phyloP scores from a whole-genome alignment of 2,797 vertebrate species.

The Otus scops region DNA sequence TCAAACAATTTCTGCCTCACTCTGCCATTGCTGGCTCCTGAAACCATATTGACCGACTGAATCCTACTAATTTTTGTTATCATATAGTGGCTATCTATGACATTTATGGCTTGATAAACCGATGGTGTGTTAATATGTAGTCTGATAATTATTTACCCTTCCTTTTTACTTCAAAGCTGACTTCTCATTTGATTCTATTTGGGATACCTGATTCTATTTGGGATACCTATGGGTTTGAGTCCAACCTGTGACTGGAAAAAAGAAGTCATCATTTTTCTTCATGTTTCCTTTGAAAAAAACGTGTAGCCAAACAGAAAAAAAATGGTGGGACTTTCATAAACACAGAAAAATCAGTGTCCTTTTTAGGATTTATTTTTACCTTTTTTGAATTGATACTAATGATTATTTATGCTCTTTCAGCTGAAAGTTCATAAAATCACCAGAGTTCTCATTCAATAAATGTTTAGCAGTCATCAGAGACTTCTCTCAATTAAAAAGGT shows the following conservation, averaged over 20 bases:
- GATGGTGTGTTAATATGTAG: not conserved
- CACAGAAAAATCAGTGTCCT: not conserved
- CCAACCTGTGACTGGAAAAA: not conserved
- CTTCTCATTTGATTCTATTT: not conserved
- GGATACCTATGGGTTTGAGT: not conserved
- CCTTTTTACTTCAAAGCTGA: not conserved
- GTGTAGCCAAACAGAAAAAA: not conserved
- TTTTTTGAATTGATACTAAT: not conserved
- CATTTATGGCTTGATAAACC: not conserved
- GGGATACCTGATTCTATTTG: not conserved
- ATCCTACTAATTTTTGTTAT: not conserved
- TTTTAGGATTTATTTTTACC: not conserved
- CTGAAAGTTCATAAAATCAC: slow-evolving; percentile 23
- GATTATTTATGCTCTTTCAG: slow-evolving; percentile 31
- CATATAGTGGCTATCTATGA: not conserved
- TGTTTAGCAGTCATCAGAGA: slow-evolving; percentile 18
- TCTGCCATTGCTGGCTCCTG: not conserved
- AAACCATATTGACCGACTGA: not conserved
- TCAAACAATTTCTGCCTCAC: not conserved
- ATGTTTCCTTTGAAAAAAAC: not conserved
- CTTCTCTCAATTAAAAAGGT: slow-evolving; percentile 23
- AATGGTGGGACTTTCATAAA: not conserved
- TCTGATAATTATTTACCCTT: not conserved
- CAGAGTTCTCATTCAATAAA: slow-evolving; percentile 37
- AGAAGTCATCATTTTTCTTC: not conserved